phyloP scores from a whole-genome alignment of 2,113 vertebrate species.

The Leptobrachium ailaonicum region DNA sequence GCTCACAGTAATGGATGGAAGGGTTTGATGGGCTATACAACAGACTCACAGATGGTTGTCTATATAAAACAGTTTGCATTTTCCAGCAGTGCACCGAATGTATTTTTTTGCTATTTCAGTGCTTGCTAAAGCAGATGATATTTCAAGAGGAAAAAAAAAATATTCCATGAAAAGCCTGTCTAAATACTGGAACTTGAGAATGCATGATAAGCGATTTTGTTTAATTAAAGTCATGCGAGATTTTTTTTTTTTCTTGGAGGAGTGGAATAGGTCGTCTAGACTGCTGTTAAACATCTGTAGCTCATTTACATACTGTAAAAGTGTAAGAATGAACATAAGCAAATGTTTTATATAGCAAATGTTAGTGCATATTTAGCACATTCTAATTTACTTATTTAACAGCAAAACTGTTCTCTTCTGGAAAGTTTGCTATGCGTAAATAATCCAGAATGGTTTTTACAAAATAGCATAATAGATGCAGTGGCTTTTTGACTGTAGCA shows the following conservation, averaged over 20 bases:
- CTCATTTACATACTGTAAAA: slow-evolving; percentile 27
- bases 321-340: slow-evolving; percentile 18
- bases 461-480: too few species aligned
- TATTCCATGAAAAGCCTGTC: slow-evolving; percentile 34
- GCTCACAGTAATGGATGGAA: slow-evolving; percentile 76
- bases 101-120: slow-evolving; percentile 56
- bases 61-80: slow-evolving; percentile 65
- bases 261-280: slow-evolving; percentile 26
- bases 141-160: slow-evolving; percentile 37
- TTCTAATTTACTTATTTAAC: slow-evolving; percentile 8
- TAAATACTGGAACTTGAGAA: slow-evolving; percentile 55
- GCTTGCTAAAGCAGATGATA: slow-evolving; percentile 55
- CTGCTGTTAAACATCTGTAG: slow-evolving; percentile 42
- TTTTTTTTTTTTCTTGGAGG: slow-evolving; percentile 16
- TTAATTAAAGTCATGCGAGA: slow-evolving; percentile 35
- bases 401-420: not conserved
- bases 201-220: slow-evolving; percentile 59
- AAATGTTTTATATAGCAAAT: slow-evolving; percentile 27
- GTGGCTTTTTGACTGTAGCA: too few species aligned
- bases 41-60: slow-evolving; percentile 78
- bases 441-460: not conserved
- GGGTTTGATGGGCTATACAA: slow-evolving; percentile 77
- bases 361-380: slow-evolving; percentile 10
- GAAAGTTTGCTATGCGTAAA: not conserved
- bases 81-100: slow-evolving; percentile 53